A percentile compares a stretch with the other conserved stretches of the same genome.
These are phyloP conservation scores for Aelia acuminata DNA, from an alignment of 2,888 invertebrate genomes.

Conservation along the genomic window DNA sequence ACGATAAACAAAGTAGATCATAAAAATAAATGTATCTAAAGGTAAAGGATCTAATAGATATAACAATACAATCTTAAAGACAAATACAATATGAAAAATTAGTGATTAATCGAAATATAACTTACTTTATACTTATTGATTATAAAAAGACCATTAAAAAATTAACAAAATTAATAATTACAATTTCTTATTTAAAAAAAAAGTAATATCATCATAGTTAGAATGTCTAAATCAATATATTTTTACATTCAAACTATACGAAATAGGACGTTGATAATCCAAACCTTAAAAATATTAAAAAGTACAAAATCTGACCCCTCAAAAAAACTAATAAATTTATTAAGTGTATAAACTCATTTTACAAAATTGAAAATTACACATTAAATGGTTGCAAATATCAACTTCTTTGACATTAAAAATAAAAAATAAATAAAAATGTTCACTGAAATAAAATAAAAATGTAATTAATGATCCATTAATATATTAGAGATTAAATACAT, in stretches of 20 bases:
- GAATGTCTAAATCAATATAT: not conserved
- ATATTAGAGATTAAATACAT: not conserved
- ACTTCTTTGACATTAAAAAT: not conserved
- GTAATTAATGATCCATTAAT: not conserved
- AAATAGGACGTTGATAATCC: not conserved
- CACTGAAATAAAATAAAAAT: not conserved
- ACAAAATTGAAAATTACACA: conserved; percentile 6
- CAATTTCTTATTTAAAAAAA: not conserved
- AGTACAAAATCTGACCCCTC: not conserved
- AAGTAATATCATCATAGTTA: not conserved
- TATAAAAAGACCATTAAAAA: not conserved
- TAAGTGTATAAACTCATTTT: not conserved
- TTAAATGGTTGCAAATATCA: not conserved
- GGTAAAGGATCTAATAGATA: not conserved
- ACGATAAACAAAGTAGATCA: not conserved
- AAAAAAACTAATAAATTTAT: not conserved
- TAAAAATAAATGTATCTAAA: not conserved
- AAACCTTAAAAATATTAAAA: not conserved
- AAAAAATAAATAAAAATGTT: not conserved
- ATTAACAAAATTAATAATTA: not conserved
- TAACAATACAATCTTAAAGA: not conserved
- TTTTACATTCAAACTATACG: not conserved
- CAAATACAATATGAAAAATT: conserved; percentile 7
- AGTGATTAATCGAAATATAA: not conserved
- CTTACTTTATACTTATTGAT: not conserved